Conservation (phyloP, 2,113 vertebrate species). For the Cephalopterus ornatus region DNA sequence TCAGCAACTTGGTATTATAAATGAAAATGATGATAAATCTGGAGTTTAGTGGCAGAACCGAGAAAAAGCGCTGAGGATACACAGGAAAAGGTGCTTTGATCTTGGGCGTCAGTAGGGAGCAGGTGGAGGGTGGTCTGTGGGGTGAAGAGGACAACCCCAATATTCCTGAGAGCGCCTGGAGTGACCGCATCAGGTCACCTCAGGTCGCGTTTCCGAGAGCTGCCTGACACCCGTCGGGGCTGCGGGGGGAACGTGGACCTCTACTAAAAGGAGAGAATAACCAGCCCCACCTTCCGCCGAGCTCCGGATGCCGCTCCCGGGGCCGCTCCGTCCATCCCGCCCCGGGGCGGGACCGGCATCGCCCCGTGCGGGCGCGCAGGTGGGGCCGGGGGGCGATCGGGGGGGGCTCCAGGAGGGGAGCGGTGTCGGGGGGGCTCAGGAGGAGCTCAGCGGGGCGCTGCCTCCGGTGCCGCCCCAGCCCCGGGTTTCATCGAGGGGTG, state of each 20-base stretch:
- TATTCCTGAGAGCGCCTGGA: fast-evolving
- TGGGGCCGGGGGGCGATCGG: background rate
- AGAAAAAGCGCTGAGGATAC: fast-evolving
- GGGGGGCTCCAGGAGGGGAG: too few relatives aligned
- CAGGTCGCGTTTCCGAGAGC: fast-evolving
- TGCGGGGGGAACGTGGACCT: fast-evolving
- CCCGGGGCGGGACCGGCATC: background rate
- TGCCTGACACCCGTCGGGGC: background rate
- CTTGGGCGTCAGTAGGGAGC: fast-evolving
- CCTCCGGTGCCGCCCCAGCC: background rate
- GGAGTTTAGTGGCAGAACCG: background rate
- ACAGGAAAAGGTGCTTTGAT: fast-evolving
- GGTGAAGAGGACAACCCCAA: background rate
- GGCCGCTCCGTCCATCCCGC: background rate
- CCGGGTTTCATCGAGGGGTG: too few relatives aligned
- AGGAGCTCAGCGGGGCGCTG: too few relatives aligned
- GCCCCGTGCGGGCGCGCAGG: background rate
- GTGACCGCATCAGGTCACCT: background rate
- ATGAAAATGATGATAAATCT: fast-evolving
- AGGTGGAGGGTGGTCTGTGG: too few relatives aligned
- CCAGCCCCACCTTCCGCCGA: too few relatives aligned
- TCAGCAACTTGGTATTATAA: background rate
- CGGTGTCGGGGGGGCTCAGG: too few relatives aligned
- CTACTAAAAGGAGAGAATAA: fast-evolving
- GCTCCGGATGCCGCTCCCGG: background rate